phyloP scores from a whole-genome alignment of 2,113 vertebrate genomes.

The Rhizomys pruinosus region DNA sequence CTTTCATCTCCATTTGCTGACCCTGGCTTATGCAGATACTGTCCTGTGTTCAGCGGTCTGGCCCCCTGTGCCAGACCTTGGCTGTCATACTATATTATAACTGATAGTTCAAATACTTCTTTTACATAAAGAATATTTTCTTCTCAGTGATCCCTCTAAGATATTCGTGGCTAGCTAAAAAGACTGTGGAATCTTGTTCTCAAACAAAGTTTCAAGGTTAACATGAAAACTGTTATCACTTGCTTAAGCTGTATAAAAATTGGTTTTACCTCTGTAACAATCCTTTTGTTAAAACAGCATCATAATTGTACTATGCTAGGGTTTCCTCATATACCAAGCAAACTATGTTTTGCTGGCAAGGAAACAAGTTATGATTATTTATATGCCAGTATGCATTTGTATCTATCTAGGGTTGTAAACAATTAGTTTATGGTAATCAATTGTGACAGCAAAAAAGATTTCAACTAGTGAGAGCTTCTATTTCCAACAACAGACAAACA shows the following conservation, averaged over 20 bases:
- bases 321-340: conserved; percentile 23
- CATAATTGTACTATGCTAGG: conserved; percentile 7
- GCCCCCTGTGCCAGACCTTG: conserved; percentile 39
- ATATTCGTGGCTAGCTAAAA: conserved; percentile 73
- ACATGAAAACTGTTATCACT: conserved; percentile 68
- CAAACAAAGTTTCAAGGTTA: conserved; percentile 63
- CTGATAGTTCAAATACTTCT: conserved; percentile 45
- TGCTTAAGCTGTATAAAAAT: conserved; percentile 70
- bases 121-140: conserved; percentile 59
- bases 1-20: conserved; percentile 69
- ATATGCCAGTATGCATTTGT: conserved; percentile 74
- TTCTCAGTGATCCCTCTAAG: conserved; percentile 47
- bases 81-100: conserved; percentile 57
- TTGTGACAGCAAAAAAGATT: conserved; percentile 72
- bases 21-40: conserved; percentile 54
- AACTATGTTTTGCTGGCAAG: conserved; percentile 59
- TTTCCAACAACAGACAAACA: conserved; percentile 73
- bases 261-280: conserved; percentile 69
- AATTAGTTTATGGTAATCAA: conserved; percentile 79
- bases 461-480: conserved; percentile 57
- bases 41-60: conserved; percentile 50
- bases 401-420: conserved; percentile 78
- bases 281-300: conserved; percentile 56
- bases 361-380: conserved; percentile 80
- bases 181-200: conserved; percentile 62